Conservation (phyloP, 2,888 invertebrate species). For the Acanthococcus lagerstroemiae region DNA sequence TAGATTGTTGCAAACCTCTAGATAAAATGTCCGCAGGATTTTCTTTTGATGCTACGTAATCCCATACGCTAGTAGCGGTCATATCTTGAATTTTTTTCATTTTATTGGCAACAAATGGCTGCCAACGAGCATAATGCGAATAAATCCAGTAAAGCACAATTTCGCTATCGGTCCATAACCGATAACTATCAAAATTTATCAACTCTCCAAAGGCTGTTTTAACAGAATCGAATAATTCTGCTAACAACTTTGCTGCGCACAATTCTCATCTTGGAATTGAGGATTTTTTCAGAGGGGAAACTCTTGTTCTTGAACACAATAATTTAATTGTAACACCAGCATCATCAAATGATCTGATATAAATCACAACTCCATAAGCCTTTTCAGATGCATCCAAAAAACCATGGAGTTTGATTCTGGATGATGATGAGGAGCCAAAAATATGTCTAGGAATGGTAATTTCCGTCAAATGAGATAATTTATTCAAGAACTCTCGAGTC, state of each 20-base stretch:
- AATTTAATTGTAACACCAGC: constrained; percentile 46
- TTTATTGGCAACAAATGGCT: too few relatives aligned
- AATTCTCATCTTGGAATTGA: constrained; percentile 32
- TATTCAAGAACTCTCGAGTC: not conserved
- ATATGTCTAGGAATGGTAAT: constrained; percentile 1
- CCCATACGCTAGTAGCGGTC: not conserved
- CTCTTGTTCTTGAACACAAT: constrained; percentile 43
- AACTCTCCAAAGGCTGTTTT: not conserved
- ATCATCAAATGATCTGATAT: constrained; percentile 30
- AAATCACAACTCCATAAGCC: constrained; percentile 31
- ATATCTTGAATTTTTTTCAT: constrained; percentile 9
- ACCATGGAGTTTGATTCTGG: constrained; percentile 25
- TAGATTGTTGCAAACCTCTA: not conserved
- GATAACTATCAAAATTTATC: not conserved
- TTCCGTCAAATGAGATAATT: not conserved
- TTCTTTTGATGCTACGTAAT: not conserved
- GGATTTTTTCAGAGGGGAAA: constrained; percentile 29
- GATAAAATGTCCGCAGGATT: constrained; percentile 9
- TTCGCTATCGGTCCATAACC: not conserved
- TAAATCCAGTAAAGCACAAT: not conserved
- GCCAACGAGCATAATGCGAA: not conserved
- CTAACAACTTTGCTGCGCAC: constrained; percentile 28
- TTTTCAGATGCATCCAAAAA: constrained; percentile 34
- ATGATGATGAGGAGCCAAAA: not conserved
- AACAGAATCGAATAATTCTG: constrained; percentile 13